Percentiles rank a stretch among this genome's conserved stretches.
Conservation (phyloP, 2,888 invertebrate genomes). For the Notocelia uddmanniana region DNA sequence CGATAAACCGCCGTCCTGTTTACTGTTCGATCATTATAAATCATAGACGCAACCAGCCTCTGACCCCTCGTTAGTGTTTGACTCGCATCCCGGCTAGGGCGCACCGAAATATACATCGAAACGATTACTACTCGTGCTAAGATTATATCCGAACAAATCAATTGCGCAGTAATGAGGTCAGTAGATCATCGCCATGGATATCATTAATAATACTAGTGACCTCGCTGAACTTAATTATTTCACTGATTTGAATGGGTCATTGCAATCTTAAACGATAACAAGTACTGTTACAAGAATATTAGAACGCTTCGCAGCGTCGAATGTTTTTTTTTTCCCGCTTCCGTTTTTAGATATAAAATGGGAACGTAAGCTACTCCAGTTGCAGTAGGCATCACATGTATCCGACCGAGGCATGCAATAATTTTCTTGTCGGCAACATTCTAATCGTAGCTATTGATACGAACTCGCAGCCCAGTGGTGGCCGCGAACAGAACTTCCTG, state of each 20-base stretch:
- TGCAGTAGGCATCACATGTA: constrained; percentile 55
- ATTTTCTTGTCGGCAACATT: constrained; percentile 27
- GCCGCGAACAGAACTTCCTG: constrained; percentile 75
- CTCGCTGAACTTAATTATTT: constrained; percentile 43
- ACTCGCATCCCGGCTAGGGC: constrained; percentile 53
- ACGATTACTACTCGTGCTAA: constrained; percentile 29
- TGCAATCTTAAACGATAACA: constrained; percentile 25
- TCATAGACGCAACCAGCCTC: constrained; percentile 72
- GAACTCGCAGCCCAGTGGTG: constrained; percentile 56
- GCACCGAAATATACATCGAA: constrained; percentile 51
- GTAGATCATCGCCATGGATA: constrained; percentile 53
- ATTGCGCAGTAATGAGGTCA: constrained; percentile 52
- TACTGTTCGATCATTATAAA: constrained; percentile 76
- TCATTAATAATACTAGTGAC: constrained; percentile 41
- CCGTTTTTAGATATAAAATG: constrained; percentile 17
- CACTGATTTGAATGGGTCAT: constrained; percentile 24
- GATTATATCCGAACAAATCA: constrained; percentile 43
- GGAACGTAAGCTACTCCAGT: constrained; percentile 49
- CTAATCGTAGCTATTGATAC: constrained; percentile 46
- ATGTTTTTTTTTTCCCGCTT: neutral
- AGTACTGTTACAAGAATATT: constrained; percentile 2
- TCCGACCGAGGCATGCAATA: constrained; percentile 51
- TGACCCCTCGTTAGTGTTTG: constrained; percentile 73
- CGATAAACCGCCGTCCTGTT: constrained; percentile 74
- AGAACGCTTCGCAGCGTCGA: neutral